Base-by-base conservation (phyloP, 2,797 vertebrate species). In the Odontamblyopus lacepedii region DNA sequence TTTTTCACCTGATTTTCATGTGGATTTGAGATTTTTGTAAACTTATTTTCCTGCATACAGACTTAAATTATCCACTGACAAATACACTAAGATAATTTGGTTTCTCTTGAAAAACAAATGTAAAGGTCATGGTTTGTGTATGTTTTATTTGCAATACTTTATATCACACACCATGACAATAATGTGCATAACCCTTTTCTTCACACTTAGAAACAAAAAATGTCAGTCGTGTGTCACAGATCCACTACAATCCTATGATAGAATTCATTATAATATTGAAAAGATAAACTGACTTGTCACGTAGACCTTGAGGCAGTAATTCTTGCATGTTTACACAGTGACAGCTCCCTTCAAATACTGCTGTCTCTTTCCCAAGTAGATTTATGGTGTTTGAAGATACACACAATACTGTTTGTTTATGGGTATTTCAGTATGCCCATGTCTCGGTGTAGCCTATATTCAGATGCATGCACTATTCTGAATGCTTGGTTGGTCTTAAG, bases 401-500 rank as follows among this genome's bases (percentile, higher is more conserved):
- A 74, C 74, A 23, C 9, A 30, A 63, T 56, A 60, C 18, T 57
- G n/a, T 51, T 53, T 69, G 66, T 67, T 56, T 70, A 61, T 56
- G 61, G 53, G 70, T 6, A 8, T 70, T 16, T 56, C 65, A 69
- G 66, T 53, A 30, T 48, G 12, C 26, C 4, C 59, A 15, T 13
- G 41, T 44, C 57, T 9, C 11, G 4, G 16, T 18, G 0, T 41
- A 41, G 60, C 29, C 29, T 32, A 73, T 62, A 64, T 79, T 72
- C 2, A 2, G 61, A 30, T 72, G 66, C 48, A 62, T 30, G 68
- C 32, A 59, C 56, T 16, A 16, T 51, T 35, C 70, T 5, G 61
- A 74, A 76, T 38, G 74, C 56, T 82, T 74, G 80, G 75, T 85
- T 78, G 75, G 82, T 85, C 66, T 83, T 80, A 86, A 87, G 83